Evolutionary conservation across 2,888 invertebrate genomes (phyloP), one percentile per base, ranked within the genome.

Genomic region (Synergus japonicus): DNA sequence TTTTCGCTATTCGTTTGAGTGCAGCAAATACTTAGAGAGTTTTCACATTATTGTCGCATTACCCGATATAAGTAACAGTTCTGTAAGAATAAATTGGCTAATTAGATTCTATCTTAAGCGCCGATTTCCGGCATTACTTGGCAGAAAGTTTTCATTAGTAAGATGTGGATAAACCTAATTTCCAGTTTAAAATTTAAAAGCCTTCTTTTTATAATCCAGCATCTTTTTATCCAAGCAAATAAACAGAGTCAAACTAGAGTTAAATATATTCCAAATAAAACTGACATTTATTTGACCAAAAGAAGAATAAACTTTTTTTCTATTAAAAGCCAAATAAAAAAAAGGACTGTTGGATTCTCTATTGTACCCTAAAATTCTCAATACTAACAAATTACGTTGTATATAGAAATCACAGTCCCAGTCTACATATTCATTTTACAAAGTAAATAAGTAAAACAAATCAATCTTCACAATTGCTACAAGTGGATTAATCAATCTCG

Each of bases 1-100:
- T 73, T 73, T 73, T 73, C 73, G 73, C 73, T 73, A 73, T 73
- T 73, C 73, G 73, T 73, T 73, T 73, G 73, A 73, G 73, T 49
- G 29, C 10, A 73, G 73, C 54, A 73, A 73, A 73, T 73, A 73
- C 54, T 73, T 73, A 49, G 73, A 73, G 69, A 73, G 73, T 73
- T 73, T 73, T 73, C 73, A 73, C 73, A 73, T 73, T 73, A 73
- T 73, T 73, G 73, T 73, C 73, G 73, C 29, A 73, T 73, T 73
- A 73, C 49, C 37, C 54, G 37, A 73, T 73, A 73, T 73, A 73
- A 73, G 73, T 73, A 73, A 73, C 73, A 73, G 73, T 73, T n/a
- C 54, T 49, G 73, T 73, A 73, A 73, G 73, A 54, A 73, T 73
- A 73, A 73, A 73, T 73, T 73, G 73, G 54, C 73, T 73, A 73